A percentile compares a stretch with the other conserved stretches of the same genome.
These are phyloP conservation scores for Tenthredo amoena DNA, from an alignment of 2,888 invertebrate species.

Conservation along the genomic window DNA sequence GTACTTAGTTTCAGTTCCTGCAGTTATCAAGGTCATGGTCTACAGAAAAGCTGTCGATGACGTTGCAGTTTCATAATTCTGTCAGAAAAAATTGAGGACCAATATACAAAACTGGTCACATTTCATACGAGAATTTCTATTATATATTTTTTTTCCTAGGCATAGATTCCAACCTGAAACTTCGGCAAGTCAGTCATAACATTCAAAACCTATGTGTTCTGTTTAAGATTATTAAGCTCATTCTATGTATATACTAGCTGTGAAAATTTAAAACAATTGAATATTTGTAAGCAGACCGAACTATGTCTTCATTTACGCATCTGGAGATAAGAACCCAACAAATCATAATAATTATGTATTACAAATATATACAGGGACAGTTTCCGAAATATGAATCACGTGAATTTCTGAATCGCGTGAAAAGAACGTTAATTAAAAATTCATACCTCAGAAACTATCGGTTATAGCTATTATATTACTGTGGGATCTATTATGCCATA, in stretches of 20 bases:
- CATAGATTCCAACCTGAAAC: not conserved
- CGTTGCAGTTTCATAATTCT: slow-evolving; percentile 11
- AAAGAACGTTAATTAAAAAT: too few species aligned
- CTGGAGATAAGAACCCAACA: slow-evolving; percentile 1
- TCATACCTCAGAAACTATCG: too few species aligned
- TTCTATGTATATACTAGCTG: slow-evolving; percentile 36
- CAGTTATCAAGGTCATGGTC: not conserved
- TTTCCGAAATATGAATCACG: too few species aligned
- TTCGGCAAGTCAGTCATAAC: not conserved
- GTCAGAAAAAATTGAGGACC: slow-evolving; percentile 12
- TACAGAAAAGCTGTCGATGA: not conserved
- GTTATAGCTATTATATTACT: too few species aligned
- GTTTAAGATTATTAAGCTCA: slow-evolving; percentile 15
- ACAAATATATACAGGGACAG: not conserved
- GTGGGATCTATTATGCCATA: too few species aligned
- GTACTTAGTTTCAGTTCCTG: slow-evolving; percentile 37
- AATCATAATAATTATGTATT: not conserved
- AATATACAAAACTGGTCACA: slow-evolving; percentile 1
- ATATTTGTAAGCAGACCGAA: slow-evolving; percentile 27
- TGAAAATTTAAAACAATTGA: slow-evolving; percentile 22
- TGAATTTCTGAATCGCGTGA: too few species aligned
- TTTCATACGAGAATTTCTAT: slow-evolving; percentile 9
- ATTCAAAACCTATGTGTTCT: not conserved
- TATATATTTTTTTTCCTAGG: not conserved
- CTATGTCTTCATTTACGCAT: not conserved